Base-by-base conservation (phyloP, 2,888 invertebrate genomes). In the Platyscelio sp. region DNA sequence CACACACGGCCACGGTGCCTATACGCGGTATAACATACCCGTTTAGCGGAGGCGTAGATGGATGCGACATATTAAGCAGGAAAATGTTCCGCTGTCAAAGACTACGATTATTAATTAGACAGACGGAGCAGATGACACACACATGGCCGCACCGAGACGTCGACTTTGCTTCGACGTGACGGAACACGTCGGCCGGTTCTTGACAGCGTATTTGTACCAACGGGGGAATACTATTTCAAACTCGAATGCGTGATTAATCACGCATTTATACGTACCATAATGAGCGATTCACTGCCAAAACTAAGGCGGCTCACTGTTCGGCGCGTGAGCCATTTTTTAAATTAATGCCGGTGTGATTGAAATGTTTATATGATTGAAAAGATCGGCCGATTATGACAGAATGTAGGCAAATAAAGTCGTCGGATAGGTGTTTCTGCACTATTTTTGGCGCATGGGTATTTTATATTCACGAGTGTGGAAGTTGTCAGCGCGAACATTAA, bases 31-130 rank as follows among this genome's bases (percentile, higher is more conserved):
- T n/a, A 79, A 46, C 60, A 46, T 68, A 67, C 43, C 75, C 76
- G 61, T 81, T 76, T 61, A 81, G 80, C 75, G 81, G 84, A 83
- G 83, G 83, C 81, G 86, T 78, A 84, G 84, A 84, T 86, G 81
- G 86, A 86, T 83, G 84, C 84, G 79, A 84, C 81, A 46, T 83
- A 84, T 86, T 84, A 83, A 84, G 74, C 71, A 63, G 83, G 71
- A 75, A 75, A 81, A 70, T 82, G 76, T 85, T 71, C 26, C 71
- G 60, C 71, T 84, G 79, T 81, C 81, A 77, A 77, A 81, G 74
- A 74, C 58, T 82, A 76, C 68, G 72, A 72, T 82, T 85, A 76
- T 81, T 85, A 81, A 86, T 83, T 83, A 83, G 77, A 72, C 72
- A 58, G 72, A 61, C 70, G 49, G 4, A 18, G 77, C 76, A 72